Evolutionary conservation across 2,797 vertebrate species (phyloP).

Genomic region (Scarus forsteni): DNA sequence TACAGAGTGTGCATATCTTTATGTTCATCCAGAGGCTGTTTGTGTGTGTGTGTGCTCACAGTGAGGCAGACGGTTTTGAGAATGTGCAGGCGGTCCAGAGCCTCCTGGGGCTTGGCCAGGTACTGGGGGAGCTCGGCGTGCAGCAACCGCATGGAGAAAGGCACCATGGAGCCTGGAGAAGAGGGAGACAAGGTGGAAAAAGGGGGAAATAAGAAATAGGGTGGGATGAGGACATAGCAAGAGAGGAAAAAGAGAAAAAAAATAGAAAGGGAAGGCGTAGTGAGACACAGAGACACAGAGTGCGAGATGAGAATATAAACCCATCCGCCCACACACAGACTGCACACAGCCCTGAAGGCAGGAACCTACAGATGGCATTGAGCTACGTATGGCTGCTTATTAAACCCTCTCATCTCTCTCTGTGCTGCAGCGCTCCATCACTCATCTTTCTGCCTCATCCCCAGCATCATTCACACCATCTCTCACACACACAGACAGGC

Average conservation of each 20-base stretch:
- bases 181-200: slow-evolving; percentile 5
- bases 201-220: slow-evolving; percentile 54
- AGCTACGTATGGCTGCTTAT: slow-evolving; percentile 83
- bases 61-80: slow-evolving; percentile 91
- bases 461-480: slow-evolving; percentile 64
- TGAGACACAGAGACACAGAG: slow-evolving; percentile 57
- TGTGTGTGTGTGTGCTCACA: slow-evolving; percentile 77
- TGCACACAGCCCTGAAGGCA: slow-evolving; percentile 80
- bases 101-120: slow-evolving; percentile 93
- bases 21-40: slow-evolving; percentile 51
- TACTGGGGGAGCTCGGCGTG: slow-evolving; percentile 97
- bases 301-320: slow-evolving; percentile 78
- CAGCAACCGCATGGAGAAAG: slow-evolving; percentile 96
- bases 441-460: slow-evolving; percentile 70
- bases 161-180: slow-evolving; percentile 94
- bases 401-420: slow-evolving; percentile 77
- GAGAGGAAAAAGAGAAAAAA: slow-evolving; percentile 19
- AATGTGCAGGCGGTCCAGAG: slow-evolving; percentile 92
- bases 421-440: slow-evolving; percentile 74
- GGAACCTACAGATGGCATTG: slow-evolving; percentile 82
- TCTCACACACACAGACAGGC: slow-evolving; percentile 14
- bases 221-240: slow-evolving; percentile 68
- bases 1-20: slow-evolving; percentile 53
- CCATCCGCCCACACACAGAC: slow-evolving; percentile 79
- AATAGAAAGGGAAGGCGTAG: slow-evolving; percentile 18